Evolutionary conservation across 1,140 invertebrate species (phyloP).

Genomic region (Atopsyche davidsoni): DNA sequence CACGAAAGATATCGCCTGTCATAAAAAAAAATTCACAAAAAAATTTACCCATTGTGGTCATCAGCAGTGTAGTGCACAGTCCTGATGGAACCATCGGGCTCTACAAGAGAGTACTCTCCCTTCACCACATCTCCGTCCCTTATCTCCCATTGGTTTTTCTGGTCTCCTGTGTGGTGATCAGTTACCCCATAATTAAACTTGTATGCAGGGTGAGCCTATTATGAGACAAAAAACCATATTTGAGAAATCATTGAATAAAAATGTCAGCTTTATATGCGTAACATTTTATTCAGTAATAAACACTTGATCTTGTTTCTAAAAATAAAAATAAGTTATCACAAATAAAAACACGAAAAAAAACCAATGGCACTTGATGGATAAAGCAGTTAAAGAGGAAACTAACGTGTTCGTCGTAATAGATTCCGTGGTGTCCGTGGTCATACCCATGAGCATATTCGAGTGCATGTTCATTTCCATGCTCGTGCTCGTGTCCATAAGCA

Average conservation of each 20-base stretch:
- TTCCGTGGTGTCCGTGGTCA: constrained; percentile 16
- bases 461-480: constrained; percentile 18
- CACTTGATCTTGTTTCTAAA: too few relatives aligned
- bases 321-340: background rate
- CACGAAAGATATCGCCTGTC: too few relatives aligned
- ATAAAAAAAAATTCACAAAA: constrained; percentile 33
- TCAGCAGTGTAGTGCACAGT: constrained; percentile 43
- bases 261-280: too few relatives aligned
- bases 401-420: constrained; percentile 33
- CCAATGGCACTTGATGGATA: background rate
- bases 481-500: too few relatives aligned
- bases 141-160: constrained; percentile 46
- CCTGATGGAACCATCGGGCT: constrained; percentile 52
- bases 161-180: constrained; percentile 46
- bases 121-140: constrained; percentile 48
- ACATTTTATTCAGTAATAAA: too few relatives aligned
- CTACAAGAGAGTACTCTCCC: constrained; percentile 52
- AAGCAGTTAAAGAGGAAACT: constrained; percentile 12
- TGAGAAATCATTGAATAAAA: background rate
- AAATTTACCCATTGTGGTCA: constrained; percentile 34
- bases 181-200: constrained; percentile 46
- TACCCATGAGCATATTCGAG: constrained; percentile 23
- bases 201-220: constrained; percentile 36
- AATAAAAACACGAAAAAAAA: background rate
- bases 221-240: background rate